Evolutionary conservation across 2,797 vertebrate species (phyloP).

Genomic region (Myotis vivesi): DNA sequence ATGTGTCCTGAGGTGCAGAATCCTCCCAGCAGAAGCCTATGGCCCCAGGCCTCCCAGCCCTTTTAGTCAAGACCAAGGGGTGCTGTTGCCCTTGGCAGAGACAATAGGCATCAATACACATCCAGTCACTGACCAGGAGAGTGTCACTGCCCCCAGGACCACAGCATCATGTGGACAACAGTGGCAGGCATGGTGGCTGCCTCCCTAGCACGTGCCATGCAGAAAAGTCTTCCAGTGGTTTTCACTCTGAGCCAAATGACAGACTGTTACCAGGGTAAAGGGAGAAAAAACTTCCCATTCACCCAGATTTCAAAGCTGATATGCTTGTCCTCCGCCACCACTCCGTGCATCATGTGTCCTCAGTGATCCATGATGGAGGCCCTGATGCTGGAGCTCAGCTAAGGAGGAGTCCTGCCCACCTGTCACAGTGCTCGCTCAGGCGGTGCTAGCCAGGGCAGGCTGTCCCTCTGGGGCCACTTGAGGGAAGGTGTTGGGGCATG

Average conservation of each 20-base stretch:
- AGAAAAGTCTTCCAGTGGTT: neutral
- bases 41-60: too few relatives aligned
- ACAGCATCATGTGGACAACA: neutral
- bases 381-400: neutral
- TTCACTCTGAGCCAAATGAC: rapidly evolving
- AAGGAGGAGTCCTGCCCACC: neutral
- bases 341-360: neutral
- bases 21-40: neutral
- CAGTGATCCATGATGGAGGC: rapidly evolving
- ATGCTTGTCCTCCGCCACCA: rapidly evolving
- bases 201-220: neutral
- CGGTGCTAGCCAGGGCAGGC: neutral
- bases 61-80: neutral
- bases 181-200: neutral
- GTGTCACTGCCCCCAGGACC: neutral
- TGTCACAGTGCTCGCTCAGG: neutral
- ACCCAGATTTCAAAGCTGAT: neutral
- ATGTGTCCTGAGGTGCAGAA: neutral
- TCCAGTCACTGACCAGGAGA: neutral
- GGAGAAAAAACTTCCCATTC: neutral
- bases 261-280: neutral
- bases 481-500: neutral
- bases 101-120: rapidly evolving
- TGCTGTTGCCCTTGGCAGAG: neutral
- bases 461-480: neutral